Conservation (phyloP, 2,888 invertebrate species). For the Cyrtodaria siliqua region DNA sequence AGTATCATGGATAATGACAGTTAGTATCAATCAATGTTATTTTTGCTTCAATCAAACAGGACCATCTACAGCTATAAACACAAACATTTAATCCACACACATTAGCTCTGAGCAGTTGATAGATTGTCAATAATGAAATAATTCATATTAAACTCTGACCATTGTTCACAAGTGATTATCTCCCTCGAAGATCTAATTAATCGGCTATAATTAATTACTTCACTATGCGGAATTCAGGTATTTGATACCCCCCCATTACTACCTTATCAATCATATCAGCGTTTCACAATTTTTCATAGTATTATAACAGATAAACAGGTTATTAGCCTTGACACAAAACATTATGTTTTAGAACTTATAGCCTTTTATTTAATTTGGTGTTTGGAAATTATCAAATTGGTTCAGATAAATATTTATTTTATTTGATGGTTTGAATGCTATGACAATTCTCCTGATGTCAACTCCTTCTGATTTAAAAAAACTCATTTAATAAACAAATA, state of each 20-base stretch:
- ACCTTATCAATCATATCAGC: no score
- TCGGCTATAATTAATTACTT: constrained; percentile 42
- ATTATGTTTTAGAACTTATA: no score
- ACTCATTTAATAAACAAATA: no score
- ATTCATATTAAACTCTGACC: constrained; percentile 4
- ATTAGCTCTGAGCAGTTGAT: neutral
- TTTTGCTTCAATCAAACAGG: neutral
- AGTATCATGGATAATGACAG: neutral
- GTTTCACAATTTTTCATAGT: no score
- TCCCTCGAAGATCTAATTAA: constrained; percentile 7
- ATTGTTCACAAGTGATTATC: constrained; percentile 1
- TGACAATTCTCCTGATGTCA: no score
- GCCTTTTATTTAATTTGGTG: no score
- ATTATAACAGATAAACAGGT: no score
- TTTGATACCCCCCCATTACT: constrained; percentile 17
- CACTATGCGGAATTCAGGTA: constrained; percentile 28
- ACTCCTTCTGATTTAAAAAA: no score
- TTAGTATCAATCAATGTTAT: neutral
- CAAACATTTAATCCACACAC: neutral
- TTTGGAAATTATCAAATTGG: no score
- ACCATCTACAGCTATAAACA: neutral
- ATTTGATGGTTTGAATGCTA: no score
- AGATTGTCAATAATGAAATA: constrained; percentile 4
- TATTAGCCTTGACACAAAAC: no score
- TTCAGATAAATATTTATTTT: no score